These are phyloP conservation scores for Tachycineta bicolor DNA, from an alignment of 2,113 vertebrate species.

Conservation along the genomic window DNA sequence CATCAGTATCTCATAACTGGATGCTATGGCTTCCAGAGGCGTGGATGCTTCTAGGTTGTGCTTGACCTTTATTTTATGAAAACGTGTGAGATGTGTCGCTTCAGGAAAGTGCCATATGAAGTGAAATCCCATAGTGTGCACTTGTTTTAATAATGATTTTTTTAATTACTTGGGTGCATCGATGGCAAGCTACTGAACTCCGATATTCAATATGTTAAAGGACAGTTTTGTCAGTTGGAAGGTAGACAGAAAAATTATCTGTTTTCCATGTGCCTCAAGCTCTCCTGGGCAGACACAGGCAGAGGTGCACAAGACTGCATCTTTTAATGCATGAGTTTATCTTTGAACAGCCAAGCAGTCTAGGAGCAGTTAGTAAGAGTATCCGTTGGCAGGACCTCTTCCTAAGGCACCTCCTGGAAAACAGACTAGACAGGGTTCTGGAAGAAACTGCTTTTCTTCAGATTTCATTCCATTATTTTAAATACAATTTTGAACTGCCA, in stretches of 20 bases:
- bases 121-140: constrained; percentile 29
- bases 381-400: background rate
- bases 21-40: background rate
- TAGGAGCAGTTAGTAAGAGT: background rate
- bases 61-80: constrained; percentile 38
- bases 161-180: constrained; percentile 66
- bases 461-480: background rate
- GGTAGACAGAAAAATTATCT: constrained; percentile 48
- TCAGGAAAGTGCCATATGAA: background rate
- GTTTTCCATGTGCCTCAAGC: constrained; percentile 28
- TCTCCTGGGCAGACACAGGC: background rate
- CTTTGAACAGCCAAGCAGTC: background rate
- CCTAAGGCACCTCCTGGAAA: background rate
- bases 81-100: background rate
- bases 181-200: constrained; percentile 59
- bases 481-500: background rate
- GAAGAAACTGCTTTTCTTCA: background rate
- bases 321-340: background rate
- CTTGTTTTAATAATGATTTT: constrained; percentile 56
- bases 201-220: constrained; percentile 56
- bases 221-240: constrained; percentile 55
- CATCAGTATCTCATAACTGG: background rate
- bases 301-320: background rate
- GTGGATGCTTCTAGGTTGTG: background rate
- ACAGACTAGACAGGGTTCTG: background rate